phyloP scores from a whole-genome alignment of 2,888 invertebrate species.

The Oscheius sp. region DNA sequence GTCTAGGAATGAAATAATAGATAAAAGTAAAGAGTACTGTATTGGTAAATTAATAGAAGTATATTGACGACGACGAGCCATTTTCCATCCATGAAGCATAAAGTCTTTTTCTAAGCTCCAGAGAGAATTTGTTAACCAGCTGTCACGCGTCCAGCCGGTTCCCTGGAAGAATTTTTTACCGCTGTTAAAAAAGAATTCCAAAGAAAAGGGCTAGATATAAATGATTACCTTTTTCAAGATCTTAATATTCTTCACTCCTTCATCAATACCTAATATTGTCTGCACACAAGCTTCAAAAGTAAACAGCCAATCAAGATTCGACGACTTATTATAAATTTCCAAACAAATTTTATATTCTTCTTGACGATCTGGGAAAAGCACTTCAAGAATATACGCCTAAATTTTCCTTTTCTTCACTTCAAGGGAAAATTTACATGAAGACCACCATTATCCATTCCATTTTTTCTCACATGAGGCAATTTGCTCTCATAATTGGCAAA shows the following conservation, averaged over 20 bases:
- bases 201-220: neutral
- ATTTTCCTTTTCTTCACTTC: too few relatives aligned
- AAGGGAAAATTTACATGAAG: too few relatives aligned
- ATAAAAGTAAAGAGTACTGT: neutral
- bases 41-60: neutral
- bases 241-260: neutral
- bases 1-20: neutral
- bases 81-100: slow-evolving; percentile 12
- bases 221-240: neutral
- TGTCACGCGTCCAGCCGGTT: slow-evolving; percentile 10
- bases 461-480: slow-evolving; percentile 37
- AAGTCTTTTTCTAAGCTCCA: slow-evolving; percentile 1
- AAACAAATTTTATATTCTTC: slow-evolving; percentile 3
- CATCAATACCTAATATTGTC: neutral
- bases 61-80: neutral
- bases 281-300: slow-evolving; percentile 55
- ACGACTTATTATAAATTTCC: slow-evolving; percentile 42
- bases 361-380: neutral
- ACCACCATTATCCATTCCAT: slow-evolving; percentile 54
- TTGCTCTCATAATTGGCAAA: slow-evolving; percentile 42
- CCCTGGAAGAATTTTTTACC: neutral
- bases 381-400: too few relatives aligned
- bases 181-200: neutral
- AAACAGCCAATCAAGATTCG: slow-evolving; percentile 47
- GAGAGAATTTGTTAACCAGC: slow-evolving; percentile 1